Evolutionary conservation across 92 coral and sea anemone genomes (phyloP).

Genomic region (Anthopleura xanthogrammica): DNA sequence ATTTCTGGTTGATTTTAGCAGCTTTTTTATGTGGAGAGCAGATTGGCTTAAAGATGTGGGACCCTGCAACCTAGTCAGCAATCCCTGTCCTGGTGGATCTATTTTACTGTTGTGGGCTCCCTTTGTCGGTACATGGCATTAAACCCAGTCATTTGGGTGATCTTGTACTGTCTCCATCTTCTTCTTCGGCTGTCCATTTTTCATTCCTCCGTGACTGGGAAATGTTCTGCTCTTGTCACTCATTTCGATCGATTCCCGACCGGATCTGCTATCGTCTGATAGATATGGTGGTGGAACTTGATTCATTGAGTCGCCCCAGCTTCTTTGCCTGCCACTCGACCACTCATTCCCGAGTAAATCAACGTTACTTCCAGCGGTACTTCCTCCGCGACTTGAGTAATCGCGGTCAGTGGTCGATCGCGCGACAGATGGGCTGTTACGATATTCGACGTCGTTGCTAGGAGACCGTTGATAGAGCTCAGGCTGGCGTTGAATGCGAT

Average conservation of each 20-base stretch:
- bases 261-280: constrained; percentile 65
- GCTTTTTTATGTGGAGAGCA: too few relatives aligned
- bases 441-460: constrained; percentile 25
- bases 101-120: neutral
- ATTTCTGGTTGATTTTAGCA: too few relatives aligned
- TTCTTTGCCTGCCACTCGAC: constrained; percentile 37
- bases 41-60: too few relatives aligned
- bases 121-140: constrained; percentile 2
- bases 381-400: constrained; percentile 42
- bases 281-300: constrained; percentile 74
- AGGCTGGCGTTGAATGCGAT: constrained; percentile 38
- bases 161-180: neutral
- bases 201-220: neutral
- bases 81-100: too few relatives aligned
- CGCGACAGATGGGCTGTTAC: constrained; percentile 14
- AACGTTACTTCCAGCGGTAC: constrained; percentile 55
- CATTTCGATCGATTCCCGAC: constrained; percentile 34
- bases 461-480: constrained; percentile 36
- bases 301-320: constrained; percentile 72
- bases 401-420: constrained; percentile 30
- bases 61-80: too few relatives aligned
- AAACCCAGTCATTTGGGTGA: constrained; percentile 37
- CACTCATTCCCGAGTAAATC: constrained; percentile 25
- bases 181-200: constrained; percentile 20
- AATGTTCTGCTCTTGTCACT: constrained; percentile 15